Evolutionary conservation across 2,888 invertebrate species (phyloP).

Genomic region (Thecophora atra): DNA sequence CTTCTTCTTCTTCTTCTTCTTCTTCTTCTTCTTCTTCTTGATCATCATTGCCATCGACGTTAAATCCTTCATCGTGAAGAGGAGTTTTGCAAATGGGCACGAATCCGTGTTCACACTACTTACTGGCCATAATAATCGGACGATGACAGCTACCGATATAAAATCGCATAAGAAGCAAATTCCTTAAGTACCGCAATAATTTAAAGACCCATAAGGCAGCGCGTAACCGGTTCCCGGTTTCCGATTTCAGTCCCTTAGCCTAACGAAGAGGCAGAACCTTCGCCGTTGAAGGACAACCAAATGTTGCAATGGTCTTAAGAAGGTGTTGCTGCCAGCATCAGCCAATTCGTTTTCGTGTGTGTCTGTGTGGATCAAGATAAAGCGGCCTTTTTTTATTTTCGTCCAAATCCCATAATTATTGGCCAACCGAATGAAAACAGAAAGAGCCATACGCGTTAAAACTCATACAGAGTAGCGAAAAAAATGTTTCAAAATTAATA

Average conservation of each 20-base stretch:
- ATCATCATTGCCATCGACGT: too few relatives aligned
- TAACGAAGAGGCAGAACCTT: background rate
- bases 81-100: background rate
- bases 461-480: background rate
- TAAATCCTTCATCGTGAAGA: background rate
- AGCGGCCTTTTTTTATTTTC: background rate
- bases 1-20: too few relatives aligned
- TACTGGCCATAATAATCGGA: conserved; percentile 31
- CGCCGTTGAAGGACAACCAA: background rate
- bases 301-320: background rate
- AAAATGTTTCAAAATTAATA: background rate
- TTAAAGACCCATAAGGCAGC: conserved; percentile 34
- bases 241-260: too few relatives aligned
- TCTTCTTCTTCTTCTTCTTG: too few relatives aligned
- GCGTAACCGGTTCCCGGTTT: conserved; percentile 8
- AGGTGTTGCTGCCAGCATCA: background rate
- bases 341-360: background rate
- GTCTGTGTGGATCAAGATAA: conserved; percentile 7
- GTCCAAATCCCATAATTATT: conserved; percentile 52
- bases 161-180: conserved; percentile 36
- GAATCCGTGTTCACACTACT: conserved; percentile 23
- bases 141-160: conserved; percentile 37
- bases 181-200: conserved; percentile 38
- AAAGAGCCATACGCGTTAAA: background rate
- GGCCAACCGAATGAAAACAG: conserved; percentile 42